Evolutionary conservation across 2,113 vertebrate genomes (phyloP), one percentile per base, ranked within the genome.

Genomic region (Guaruba guarouba): DNA sequence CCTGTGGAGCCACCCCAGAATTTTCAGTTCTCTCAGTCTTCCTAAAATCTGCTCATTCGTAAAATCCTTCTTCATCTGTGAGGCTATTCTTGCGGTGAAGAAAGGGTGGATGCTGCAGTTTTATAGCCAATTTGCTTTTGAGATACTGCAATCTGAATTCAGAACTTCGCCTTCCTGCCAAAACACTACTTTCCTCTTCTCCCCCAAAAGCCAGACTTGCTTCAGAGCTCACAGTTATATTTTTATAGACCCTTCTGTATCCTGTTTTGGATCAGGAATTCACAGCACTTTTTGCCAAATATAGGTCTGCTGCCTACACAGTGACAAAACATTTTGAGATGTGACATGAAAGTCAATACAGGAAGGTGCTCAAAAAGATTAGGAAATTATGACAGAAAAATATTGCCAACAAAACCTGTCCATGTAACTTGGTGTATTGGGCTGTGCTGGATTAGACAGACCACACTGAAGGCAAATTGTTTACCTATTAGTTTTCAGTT

Each of bases 261-360:
- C 69, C 48, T 82, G 17, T 90, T 96, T 92, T 90, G 73, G 73
- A 93, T 88, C 48, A 74, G 44, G 68, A 62, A 86, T 88, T 93
- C 95, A 94, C 48, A 95, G 79, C 80, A 35, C 29, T 66, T 83
- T 88, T 92, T 83, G 10, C 52, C 80, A 95, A 93, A 92, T 88
- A 86, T 88, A 96, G 61, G 12, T 86, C 73, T 94, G 27, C 86
- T 64, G 66, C 91, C 95, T 90, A 91, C 94, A 63, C 87, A 78
- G 69, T 2, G 2, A 89, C 64, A 70, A 93, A 95, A 90, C 77
- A 93, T 85, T 95, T 96, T 66, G 81, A 82, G 78, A 85, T 23
- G 27, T 84, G 82, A 62, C 88, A 75, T 69, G 70, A 74, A 28
- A 92, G 52, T 93, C 76, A 94, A 39, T 44, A 88, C 9, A 44